These are phyloP conservation scores for Labeo rohita DNA, from an alignment of 2,113 vertebrate genomes.

Conservation along the genomic window DNA sequence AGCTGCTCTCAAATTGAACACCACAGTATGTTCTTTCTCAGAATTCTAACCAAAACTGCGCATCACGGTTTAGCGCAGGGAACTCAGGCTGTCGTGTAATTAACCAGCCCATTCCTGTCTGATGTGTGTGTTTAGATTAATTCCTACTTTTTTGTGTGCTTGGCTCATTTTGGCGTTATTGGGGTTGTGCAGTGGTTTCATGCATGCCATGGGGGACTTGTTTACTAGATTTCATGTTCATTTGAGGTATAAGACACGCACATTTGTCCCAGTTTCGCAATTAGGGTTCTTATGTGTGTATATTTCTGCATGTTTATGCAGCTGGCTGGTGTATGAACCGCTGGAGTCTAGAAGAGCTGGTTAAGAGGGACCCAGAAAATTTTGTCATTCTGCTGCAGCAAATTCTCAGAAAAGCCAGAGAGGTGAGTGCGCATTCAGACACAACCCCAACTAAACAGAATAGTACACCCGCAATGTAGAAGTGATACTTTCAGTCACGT, in stretches of 20 bases:
- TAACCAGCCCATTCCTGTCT: neutral
- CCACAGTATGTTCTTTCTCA: conserved; percentile 1
- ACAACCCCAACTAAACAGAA: neutral
- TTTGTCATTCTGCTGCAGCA: conserved; percentile 94
- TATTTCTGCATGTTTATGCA: conserved; percentile 44
- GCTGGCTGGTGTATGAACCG: conserved; percentile 93
- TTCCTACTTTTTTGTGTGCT: neutral
- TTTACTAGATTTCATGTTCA: neutral
- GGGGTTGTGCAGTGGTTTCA: neutral
- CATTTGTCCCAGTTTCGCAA: neutral
- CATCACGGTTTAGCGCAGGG: neutral
- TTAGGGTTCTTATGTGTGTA: conserved; percentile 13
- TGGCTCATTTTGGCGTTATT: neutral
- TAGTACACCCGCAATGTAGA: neutral
- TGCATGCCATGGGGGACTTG: neutral
- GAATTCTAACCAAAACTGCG: neutral
- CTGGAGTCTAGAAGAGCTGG: conserved; percentile 95
- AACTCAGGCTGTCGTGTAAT: neutral
- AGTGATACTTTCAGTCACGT: neutral
- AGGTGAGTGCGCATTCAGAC: conserved; percentile 74
- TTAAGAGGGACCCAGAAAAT: conserved; percentile 89
- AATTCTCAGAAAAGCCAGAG: conserved; percentile 86
- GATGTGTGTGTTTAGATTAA: neutral
- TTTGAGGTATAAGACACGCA: neutral
- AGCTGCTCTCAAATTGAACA: neutral